phyloP scores from a whole-genome alignment of 1,140 invertebrate genomes.

The Lerema accius region DNA sequence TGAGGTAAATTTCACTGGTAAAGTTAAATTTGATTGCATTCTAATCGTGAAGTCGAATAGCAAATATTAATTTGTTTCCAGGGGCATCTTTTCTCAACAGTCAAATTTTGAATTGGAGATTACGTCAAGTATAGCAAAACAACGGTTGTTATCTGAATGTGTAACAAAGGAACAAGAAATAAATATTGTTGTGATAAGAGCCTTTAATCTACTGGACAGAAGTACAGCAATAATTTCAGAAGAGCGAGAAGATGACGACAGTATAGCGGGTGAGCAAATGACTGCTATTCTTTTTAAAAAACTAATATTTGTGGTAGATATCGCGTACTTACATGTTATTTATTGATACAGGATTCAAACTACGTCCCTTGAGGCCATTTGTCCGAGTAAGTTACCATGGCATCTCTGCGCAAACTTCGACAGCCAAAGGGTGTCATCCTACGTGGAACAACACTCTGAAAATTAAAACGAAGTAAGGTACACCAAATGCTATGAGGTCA shows the following conservation, averaged over 20 bases:
- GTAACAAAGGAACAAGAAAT: slow-evolving; percentile 63
- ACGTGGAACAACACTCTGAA: slow-evolving; percentile 69
- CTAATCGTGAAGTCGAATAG: no score
- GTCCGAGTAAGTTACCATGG: slow-evolving; percentile 56
- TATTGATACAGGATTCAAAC: slow-evolving; percentile 55
- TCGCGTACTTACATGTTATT: background rate
- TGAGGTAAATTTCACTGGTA: slow-evolving; percentile 47
- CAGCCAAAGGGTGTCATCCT: slow-evolving; percentile 65
- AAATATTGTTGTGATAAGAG: slow-evolving; percentile 54
- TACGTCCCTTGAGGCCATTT: slow-evolving; percentile 62
- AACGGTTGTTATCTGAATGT: slow-evolving; percentile 49
- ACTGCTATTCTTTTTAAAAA: background rate
- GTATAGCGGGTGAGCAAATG: slow-evolving; percentile 54
- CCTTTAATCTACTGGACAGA: slow-evolving; percentile 64
- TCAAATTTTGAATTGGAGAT: slow-evolving; percentile 42
- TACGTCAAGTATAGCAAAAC: slow-evolving; percentile 45
- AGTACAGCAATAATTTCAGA: slow-evolving; percentile 41
- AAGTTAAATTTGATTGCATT: no score
- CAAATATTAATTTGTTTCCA: slow-evolving; percentile 39
- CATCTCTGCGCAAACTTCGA: slow-evolving; percentile 45
- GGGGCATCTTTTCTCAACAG: slow-evolving; percentile 50
- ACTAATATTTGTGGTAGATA: no score
- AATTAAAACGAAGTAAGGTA: slow-evolving; percentile 64
- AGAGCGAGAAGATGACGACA: slow-evolving; percentile 46
- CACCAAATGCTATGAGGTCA: no score